Base-by-base conservation (phyloP, 2,113 vertebrate species). In the Opisthocomus hoazin region DNA sequence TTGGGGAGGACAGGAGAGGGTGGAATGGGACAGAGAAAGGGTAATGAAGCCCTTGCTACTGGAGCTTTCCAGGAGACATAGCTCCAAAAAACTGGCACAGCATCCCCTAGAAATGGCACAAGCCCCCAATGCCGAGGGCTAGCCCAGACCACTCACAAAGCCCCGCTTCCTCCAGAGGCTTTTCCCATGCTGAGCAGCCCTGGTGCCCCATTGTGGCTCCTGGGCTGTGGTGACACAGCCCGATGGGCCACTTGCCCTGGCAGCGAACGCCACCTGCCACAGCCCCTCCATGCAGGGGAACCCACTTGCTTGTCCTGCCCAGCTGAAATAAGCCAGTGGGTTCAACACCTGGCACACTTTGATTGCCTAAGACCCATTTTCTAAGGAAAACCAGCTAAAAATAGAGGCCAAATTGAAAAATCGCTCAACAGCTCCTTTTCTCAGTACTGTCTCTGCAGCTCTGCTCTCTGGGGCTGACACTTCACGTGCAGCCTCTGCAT, bases 111-210 rank as follows among this genome's bases (percentile, higher is more conserved):
- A 60, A 66, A 53, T 3, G 15, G 41, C 58, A 30, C 68, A 34
- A 14, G 10, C 1, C 0, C 15, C 7, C 24, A 13, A 0, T 0
- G 0, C 43, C 0, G 0, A 27, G 36, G 54, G 34, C 43, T 78
- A 37, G 1, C n/a, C 34, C 69, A 6, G 27, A 13, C 27, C 64
- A 18, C 1, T n/a, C 63, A 2, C n/a, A 13, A 23, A 70, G 27
- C 8, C 48, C 36, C 14, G 0, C 22, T 24, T 34, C n/a, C 30
- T 54, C 53, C 64, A 5, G 53, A 50, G 48, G 32, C 17, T 69
- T 61, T 37, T 30, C 27, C 57, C 73, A 46, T 5, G 22, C 74
- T 0, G 3, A n/a, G 53, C 1, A 7, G 27, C 17, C n/a, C 66
- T 39, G 3, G 12, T 2, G 18, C 10, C 0, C 11, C 21, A 4